phyloP scores from a whole-genome alignment of 2,888 invertebrate species.

The Oxyscelio sp. region DNA sequence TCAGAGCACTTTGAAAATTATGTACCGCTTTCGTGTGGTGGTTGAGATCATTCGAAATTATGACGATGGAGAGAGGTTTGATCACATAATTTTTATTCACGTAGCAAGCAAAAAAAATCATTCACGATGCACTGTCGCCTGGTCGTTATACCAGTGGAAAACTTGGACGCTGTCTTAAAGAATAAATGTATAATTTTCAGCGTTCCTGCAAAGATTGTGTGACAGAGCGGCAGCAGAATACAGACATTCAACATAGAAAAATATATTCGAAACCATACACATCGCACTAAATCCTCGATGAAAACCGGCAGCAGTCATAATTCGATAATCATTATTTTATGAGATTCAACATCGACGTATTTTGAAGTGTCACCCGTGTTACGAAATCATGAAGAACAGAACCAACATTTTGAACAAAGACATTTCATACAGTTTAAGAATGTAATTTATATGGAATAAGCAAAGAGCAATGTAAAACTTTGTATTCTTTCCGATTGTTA shows the following conservation, averaged over 20 bases:
- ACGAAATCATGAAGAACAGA: slow-evolving; percentile 35
- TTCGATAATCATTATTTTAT: slow-evolving; percentile 40
- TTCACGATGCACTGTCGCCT: slow-evolving; percentile 72
- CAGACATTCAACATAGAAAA: slow-evolving; percentile 57
- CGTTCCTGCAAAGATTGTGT: slow-evolving; percentile 96
- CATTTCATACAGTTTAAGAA: slow-evolving; percentile 59
- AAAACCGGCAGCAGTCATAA: slow-evolving; percentile 47
- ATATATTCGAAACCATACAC: slow-evolving; percentile 44
- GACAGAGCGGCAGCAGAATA: slow-evolving; percentile 88
- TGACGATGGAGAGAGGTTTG: slow-evolving; percentile 45
- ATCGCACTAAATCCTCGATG: slow-evolving; percentile 53
- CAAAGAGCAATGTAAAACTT: slow-evolving; percentile 21
- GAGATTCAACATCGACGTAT: slow-evolving; percentile 44
- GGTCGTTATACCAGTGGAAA: slow-evolving; percentile 65
- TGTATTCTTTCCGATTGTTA: slow-evolving; percentile 62
- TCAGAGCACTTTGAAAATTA: slow-evolving; percentile 25
- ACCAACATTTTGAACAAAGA: slow-evolving; percentile 29
- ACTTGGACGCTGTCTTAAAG: slow-evolving; percentile 62
- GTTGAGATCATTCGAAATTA: slow-evolving; percentile 67
- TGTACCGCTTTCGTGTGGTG: slow-evolving; percentile 43
- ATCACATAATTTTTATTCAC: too few relatives aligned
- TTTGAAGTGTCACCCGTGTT: slow-evolving; percentile 27
- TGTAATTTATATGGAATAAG: slow-evolving; percentile 49
- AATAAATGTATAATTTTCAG: slow-evolving; percentile 78
- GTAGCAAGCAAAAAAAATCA: slow-evolving; percentile 38